Evolutionary conservation across 2,113 vertebrate genomes (phyloP).

Genomic region (Fregata magnificens): DNA sequence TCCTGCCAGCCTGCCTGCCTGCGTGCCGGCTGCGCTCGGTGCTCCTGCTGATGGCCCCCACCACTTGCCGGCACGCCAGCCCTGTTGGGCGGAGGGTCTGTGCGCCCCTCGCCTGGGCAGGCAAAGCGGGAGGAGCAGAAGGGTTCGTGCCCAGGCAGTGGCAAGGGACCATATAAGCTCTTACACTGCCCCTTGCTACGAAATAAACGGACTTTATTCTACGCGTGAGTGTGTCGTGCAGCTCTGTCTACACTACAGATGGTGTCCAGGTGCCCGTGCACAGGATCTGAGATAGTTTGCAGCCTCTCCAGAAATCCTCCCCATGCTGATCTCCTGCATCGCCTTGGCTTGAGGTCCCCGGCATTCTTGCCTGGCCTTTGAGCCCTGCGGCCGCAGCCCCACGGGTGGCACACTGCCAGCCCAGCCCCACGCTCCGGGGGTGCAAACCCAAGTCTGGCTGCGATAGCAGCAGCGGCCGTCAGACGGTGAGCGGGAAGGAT

Average conservation of each 20-base stretch:
- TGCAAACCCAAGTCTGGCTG: not conserved
- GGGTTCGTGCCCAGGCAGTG: not conserved
- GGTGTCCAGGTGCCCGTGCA: fast-evolving
- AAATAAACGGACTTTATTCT: slow-evolving; percentile 51
- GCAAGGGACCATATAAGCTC: not conserved
- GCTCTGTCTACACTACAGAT: not conserved
- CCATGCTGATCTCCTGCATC: not conserved
- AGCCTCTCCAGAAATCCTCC: not conserved
- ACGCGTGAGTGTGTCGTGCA: fast-evolving
- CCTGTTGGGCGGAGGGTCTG: not conserved
- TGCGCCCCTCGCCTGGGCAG: not conserved
- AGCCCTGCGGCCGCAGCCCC: fast-evolving
- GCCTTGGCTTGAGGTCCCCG: not conserved
- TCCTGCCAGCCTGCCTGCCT: not conserved
- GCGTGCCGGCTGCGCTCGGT: fast-evolving
- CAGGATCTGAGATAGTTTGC: not conserved
- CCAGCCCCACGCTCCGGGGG: fast-evolving
- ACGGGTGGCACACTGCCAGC: not conserved
- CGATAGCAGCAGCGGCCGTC: fast-evolving
- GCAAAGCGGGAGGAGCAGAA: not conserved
- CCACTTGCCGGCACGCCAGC: fast-evolving
- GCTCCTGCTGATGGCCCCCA: not conserved
- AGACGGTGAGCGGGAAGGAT: not conserved
- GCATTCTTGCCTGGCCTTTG: not conserved
- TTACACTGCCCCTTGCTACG: not conserved